phyloP scores from a whole-genome alignment of 23 tunicate species.

The Oikopleura vanhoeffeni region DNA sequence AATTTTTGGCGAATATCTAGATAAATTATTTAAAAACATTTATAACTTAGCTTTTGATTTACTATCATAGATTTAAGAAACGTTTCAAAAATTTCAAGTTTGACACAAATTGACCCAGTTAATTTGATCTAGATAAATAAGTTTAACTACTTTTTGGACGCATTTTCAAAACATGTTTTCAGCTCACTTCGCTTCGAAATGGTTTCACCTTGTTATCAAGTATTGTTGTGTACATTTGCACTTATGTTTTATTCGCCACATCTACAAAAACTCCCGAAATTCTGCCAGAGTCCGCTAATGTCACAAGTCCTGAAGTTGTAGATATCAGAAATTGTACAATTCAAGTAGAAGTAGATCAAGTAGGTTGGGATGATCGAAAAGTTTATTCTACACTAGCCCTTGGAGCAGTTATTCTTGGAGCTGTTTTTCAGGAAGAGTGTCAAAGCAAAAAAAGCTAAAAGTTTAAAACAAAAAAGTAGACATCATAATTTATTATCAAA shows the following conservation, averaged over 20 bases:
- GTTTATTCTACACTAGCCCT: not conserved
- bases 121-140: too few relatives aligned
- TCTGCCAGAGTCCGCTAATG: not conserved
- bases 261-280: not conserved
- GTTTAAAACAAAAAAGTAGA: too few relatives aligned
- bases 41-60: too few relatives aligned
- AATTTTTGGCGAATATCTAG: too few relatives aligned
- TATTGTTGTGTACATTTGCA: not conserved
- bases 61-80: too few relatives aligned
- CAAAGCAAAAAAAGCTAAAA: too few relatives aligned
- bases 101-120: too few relatives aligned
- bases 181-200: not conserved
- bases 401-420: not conserved
- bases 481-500: too few relatives aligned
- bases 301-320: not conserved
- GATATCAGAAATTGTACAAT: not conserved
- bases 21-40: too few relatives aligned
- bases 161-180: not conserved
- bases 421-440: not conserved
- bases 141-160: too few relatives aligned
- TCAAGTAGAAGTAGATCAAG: not conserved
- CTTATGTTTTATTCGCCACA: not conserved
- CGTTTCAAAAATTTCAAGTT: too few relatives aligned
- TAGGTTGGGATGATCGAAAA: not conserved
- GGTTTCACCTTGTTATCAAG: not conserved